These are phyloP conservation scores for Chironomus tentans DNA, from an alignment of 2,888 invertebrate species.

Conservation along the genomic window DNA sequence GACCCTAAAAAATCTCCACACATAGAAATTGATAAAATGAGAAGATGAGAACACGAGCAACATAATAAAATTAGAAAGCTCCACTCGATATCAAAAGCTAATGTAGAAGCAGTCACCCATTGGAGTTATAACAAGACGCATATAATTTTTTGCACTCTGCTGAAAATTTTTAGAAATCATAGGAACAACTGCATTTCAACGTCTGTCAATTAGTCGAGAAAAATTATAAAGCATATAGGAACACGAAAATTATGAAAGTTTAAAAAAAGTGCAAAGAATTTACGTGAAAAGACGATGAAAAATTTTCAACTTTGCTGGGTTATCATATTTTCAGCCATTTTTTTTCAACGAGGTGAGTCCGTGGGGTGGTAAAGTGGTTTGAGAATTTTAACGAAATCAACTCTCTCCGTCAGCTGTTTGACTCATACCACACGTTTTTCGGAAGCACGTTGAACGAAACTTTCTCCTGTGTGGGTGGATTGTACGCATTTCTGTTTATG, in stretches of 20 bases:
- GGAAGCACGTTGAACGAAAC: not conserved
- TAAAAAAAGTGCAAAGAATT: slow-evolving; percentile 5
- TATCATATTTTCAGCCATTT: slow-evolving; percentile 34
- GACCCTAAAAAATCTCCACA: not conserved
- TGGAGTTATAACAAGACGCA: not conserved
- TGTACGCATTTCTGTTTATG: not conserved
- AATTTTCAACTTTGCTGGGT: slow-evolving; percentile 21
- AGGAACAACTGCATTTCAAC: not conserved
- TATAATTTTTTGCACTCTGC: not conserved
- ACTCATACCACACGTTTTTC: not conserved
- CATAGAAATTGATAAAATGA: no score
- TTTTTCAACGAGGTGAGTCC: slow-evolving; percentile 37
- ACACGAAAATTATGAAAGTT: not conserved
- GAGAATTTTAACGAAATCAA: not conserved
- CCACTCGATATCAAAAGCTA: not conserved
- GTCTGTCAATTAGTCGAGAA: not conserved
- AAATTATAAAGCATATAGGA: not conserved
- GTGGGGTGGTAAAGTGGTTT: slow-evolving; percentile 1
- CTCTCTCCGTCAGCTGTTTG: slow-evolving; percentile 10
- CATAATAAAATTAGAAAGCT: not conserved
- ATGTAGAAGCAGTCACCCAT: not conserved
- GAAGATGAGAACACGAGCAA: not conserved
- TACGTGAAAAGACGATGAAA: slow-evolving; percentile 21
- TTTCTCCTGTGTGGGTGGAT: not conserved
- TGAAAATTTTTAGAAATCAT: not conserved